These are phyloP conservation scores for Gracilinanus agilis DNA, from an alignment of 2,113 vertebrate genomes.

Conservation along the genomic window DNA sequence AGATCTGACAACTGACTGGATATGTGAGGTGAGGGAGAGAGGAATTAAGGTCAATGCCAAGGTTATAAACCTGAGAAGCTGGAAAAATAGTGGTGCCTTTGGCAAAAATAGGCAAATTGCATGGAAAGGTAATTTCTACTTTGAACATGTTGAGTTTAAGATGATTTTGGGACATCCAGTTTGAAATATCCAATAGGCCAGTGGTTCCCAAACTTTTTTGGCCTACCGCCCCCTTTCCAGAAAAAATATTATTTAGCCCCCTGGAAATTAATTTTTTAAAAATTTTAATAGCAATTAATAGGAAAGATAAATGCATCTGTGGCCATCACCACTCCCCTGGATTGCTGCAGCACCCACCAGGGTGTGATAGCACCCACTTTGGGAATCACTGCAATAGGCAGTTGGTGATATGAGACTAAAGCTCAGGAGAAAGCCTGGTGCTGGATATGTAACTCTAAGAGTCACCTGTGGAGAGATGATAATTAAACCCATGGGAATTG, in stretches of 20 bases:
- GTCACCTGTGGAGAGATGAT: neutral
- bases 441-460: neutral
- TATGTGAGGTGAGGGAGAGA: neutral
- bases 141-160: neutral
- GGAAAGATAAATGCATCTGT: no score
- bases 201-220: no score
- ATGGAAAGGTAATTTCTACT: neutral
- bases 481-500: neutral
- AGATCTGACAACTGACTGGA: neutral
- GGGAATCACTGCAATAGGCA: no score
- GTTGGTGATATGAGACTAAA: neutral
- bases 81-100: neutral
- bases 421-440: neutral
- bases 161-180: neutral
- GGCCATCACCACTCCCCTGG: no score
- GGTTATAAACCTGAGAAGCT: neutral
- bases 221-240: no score
- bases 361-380: no score
- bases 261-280: no score
- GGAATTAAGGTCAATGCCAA: neutral
- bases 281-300: no score
- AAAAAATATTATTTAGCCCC: no score
- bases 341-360: no score
- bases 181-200: neutral
- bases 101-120: neutral